Conservation (phyloP, 2,797 vertebrate genomes). For the Cetoscarus ocellatus region DNA sequence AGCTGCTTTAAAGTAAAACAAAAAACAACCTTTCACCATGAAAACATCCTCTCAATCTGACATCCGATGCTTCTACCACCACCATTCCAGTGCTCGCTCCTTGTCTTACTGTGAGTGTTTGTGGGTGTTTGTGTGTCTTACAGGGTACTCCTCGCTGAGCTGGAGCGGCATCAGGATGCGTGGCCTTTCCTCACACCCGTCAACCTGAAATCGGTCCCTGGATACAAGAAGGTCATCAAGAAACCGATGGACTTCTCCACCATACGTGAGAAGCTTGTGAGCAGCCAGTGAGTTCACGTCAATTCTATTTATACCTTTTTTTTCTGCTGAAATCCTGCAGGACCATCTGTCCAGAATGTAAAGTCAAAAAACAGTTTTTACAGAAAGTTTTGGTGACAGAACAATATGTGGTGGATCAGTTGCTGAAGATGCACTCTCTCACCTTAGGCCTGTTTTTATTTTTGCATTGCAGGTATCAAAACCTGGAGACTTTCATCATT, state of each 20-base stretch:
- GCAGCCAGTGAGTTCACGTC: constrained; percentile 94
- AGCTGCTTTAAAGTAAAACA: not conserved
- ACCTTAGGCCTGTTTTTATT: not conserved
- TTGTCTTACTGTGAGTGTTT: constrained; percentile 23
- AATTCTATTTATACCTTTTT: constrained; percentile 33
- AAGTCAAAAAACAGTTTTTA: constrained; percentile 31
- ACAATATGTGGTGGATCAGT: not conserved
- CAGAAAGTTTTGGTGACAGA: constrained; percentile 9
- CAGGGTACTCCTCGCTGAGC: constrained; percentile 94
- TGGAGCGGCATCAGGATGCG: constrained; percentile 98
- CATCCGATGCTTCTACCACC: constrained; percentile 2
- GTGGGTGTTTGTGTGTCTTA: constrained; percentile 25
- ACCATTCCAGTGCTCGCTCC: not conserved
- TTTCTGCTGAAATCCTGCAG: constrained; percentile 14
- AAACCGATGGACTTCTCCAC: constrained; percentile 99
- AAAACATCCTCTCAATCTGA: not conserved
- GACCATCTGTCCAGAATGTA: constrained; percentile 12
- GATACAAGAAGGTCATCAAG: constrained; percentile 98
- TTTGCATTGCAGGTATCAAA: constrained; percentile 90
- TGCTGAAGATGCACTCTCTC: not conserved
- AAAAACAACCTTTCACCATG: not conserved
- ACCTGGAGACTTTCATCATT: constrained; percentile 96
- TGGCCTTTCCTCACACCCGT: constrained; percentile 99
- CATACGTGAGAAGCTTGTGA: constrained; percentile 97
- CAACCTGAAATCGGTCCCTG: constrained; percentile 98